Evolutionary conservation across 2,113 vertebrate genomes (phyloP), one percentile per base, ranked within the genome.

Genomic region (Heliornis fulica): DNA sequence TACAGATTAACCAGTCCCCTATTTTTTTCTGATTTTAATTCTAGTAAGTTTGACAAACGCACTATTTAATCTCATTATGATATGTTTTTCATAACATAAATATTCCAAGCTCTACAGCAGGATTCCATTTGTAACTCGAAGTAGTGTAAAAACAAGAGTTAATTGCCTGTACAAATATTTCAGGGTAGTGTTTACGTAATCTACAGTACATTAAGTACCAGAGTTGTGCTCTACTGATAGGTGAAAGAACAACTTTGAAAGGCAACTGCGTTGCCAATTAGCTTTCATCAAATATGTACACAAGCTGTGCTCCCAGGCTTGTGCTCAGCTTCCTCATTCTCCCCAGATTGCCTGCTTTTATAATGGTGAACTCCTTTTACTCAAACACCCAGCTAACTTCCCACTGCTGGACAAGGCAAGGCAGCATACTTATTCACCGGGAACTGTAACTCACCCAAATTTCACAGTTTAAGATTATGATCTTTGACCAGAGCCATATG

Each of bases 211-310:
- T 96, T 96, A 97, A 97, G 97, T 97, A 95, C 97, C 96, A 89
- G 96, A 96, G 95, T 90, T 95, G 96, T 87, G 95, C 96, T 94
- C 77, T 88, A 81, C 95, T 96, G 96, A 97, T 96, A 97, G 97
- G 97, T 93, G 95, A 97, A 96, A 97, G 96, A 97, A 97, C 97
- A 97, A 91, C 91, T 94, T 69, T 94, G 95, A 97, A 97, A 97
- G 94, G 96, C 92, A 83, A 96, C 93, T 95, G 91, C 38, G 16
- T 94, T 96, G 97, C 97, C 97, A 97, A 96, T 96, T 96, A 97
- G 94, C 97, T 97, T 96, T 97, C 97, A 96, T 96, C 97, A 97
- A 97, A 97, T 97, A 97, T 97, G 97, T 97, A 97, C 97, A 96
- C 95, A 97, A 97, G 97, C 96, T 96, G 96, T 91, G 90, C 87